Conservation (phyloP, 1,140 invertebrate species). For the Geopemphigus sp. region DNA sequence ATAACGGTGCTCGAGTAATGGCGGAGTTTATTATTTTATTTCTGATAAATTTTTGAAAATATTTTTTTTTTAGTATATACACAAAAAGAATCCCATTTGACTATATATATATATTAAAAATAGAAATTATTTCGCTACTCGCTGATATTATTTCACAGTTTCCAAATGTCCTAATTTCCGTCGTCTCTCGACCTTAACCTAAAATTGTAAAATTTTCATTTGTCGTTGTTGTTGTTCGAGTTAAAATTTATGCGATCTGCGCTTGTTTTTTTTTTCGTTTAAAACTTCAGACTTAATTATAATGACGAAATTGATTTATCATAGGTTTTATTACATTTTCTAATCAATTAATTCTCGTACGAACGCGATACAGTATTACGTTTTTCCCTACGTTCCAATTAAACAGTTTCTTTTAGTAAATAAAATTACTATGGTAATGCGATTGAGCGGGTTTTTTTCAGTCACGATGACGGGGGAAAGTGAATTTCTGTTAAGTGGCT, state of each 20-base stretch:
- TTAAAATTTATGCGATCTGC: not conserved
- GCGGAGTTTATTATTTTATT: no score
- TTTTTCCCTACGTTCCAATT: no score
- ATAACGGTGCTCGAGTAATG: no score
- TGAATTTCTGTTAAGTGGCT: no score
- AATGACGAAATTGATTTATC: not conserved
- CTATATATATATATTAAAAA: not conserved
- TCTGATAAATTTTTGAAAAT: no score
- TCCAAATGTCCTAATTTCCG: not conserved
- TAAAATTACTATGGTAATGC: no score
- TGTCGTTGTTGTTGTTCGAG: not conserved
- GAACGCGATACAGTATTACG: not conserved
- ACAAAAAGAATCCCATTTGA: not conserved
- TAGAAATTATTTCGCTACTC: not conserved
- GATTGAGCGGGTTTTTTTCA: no score
- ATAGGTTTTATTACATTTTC: not conserved
- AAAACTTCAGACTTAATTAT: not conserved
- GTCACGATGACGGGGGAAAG: no score
- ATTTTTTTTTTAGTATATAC: not conserved
- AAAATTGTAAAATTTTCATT: not conserved
- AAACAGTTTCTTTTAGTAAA: no score
- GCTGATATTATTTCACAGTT: not conserved
- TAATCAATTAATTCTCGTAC: not conserved
- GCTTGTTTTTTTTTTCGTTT: not conserved
- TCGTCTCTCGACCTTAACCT: conserved; percentile 3